A percentile compares a stretch with the other conserved stretches of the same genome.
Conservation (phyloP, 92 coral and sea anemone species). For the Actinostola sp. region DNA sequence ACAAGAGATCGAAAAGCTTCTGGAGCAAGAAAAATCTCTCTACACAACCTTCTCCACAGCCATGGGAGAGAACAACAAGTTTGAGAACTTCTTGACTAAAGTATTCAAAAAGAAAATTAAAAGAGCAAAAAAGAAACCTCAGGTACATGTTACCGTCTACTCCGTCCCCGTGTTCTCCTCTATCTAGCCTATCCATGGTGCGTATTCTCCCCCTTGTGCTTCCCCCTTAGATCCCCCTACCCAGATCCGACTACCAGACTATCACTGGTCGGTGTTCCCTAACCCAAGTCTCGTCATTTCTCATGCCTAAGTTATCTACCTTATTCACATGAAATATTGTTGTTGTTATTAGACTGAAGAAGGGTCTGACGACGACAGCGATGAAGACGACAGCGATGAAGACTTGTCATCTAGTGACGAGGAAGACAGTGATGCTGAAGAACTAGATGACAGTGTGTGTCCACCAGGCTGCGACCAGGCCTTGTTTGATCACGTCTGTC, state of each 20-base stretch:
- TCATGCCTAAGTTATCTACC: neutral
- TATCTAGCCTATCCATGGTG: too few species aligned
- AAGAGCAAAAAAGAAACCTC: slow-evolving; percentile 94
- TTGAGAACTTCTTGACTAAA: slow-evolving; percentile 89
- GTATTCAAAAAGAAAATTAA: slow-evolving; percentile 97
- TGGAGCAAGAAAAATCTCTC: slow-evolving; percentile 92
- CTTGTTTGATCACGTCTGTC: slow-evolving; percentile 82
- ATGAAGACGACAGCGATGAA: slow-evolving; percentile 96
- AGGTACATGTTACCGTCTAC: slow-evolving; percentile 25
- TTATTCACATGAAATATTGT: neutral
- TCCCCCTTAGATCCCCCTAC: too few species aligned
- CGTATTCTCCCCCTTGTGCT: too few species aligned
- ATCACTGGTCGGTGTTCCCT: too few species aligned
- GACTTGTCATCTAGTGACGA: slow-evolving; percentile 96
- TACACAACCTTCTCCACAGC: slow-evolving; percentile 87
- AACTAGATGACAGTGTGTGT: slow-evolving; percentile 96
- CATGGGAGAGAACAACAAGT: slow-evolving; percentile 97
- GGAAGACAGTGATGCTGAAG: slow-evolving; percentile 92
- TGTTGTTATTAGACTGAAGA: slow-evolving; percentile 50
- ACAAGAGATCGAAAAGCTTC: slow-evolving; percentile 90
- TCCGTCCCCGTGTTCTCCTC: too few species aligned
- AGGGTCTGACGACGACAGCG: slow-evolving; percentile 98
- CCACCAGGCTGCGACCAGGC: slow-evolving; percentile 99
- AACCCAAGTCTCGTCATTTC: neutral
- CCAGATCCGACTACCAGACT: too few species aligned